Base-by-base conservation (phyloP, 1,140 invertebrate genomes). In the Antheraea pernyi region DNA sequence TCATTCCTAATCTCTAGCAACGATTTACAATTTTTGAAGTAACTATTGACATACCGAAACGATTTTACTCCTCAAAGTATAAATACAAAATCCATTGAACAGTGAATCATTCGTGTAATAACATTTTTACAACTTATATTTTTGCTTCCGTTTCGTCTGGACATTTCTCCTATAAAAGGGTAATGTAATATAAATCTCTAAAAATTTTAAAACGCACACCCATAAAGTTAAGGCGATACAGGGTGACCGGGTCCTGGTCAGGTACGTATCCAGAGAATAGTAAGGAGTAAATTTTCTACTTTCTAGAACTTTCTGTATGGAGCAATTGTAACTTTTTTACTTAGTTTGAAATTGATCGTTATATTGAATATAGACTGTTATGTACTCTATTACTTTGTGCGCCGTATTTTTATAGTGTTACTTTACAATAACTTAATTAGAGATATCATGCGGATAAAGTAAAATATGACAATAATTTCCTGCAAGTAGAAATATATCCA, bases 141-240 rank as follows among this genome's bases (percentile, higher is more conserved):
- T 53, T 48, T 22, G 64, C 64, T 65, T 65, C 64, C 64, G 37
- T 73, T 67, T 48, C 48, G 22, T 59, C 59, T 65, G 64, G 65
- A 63, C 71, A 58, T 62, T 69, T 61, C 53, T 7, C 48, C 18
- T 19, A 72, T 75, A 72, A 76, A 77, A 73, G 63, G 78, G 76
- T 78, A 75, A 78, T 71, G 71, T 74, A 70, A 80, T 85, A 83
- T 84, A 79, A 84, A 75, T 79, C 71, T 81, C 82, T 76, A 70
- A 84, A 85, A 81, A 80, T 82, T 85, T 85, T 80, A 85, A 82
- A 86, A 79, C 76, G 68, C 66, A 66, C 58, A 67, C 11, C 46
- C 80, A 86, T 86, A 87, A 89, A 88, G 74, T 73, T 71, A 77
- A 86, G 78, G 79, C 81, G 83, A 86, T 84, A 86, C 85, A 86